Base-by-base conservation (phyloP, 1,140 invertebrate genomes). In the Eciton burchellii region DNA sequence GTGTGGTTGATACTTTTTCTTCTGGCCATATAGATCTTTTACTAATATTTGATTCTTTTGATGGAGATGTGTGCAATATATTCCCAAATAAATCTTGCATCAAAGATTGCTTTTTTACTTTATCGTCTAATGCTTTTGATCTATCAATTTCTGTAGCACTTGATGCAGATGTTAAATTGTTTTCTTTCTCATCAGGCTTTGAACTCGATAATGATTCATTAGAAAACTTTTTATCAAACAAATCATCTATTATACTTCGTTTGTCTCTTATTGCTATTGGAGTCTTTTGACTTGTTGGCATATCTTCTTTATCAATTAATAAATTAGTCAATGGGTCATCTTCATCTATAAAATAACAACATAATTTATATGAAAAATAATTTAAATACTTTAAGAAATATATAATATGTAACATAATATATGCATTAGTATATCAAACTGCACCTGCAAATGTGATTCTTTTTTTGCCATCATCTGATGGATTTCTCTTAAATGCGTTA, bases 81-180 rank as follows among this genome's bases (percentile, higher is more conserved):
- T 68, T 83, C 16, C 90, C 89, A 84, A 92, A 92, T 45, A 92
- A 73, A 83, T 89, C 89, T 82, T 92, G 89, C 88, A 86, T 91
- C n/a, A 92, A 49, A 3, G 76, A 77, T 21, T 85, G 85, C 70
- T 89, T 92, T 56, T 81, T 86, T n/a, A 79, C 4, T 81, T 81
- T 87, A n/a, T 89, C 81, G 59, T 68, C 73, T 35, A 49, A 19
- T 68, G 29, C 6, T 56, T 82, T 88, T 70, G 74, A 26, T 35
- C 65, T 87, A 54, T 81, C 86, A 43, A 57, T 52, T 73, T 62
- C n/a, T 73, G 47, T 49, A n/a, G 45, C 12, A 43, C 43, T 84
- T 63, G 43, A 56, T 21, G 29, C 9, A 26, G 77, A 76, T 12
- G 12, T 16, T 41, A 56, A 43, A 43, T 41, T 35, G 24, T 45